phyloP scores from a whole-genome alignment of 2,888 invertebrate genomes.

The Cinara cedri region DNA sequence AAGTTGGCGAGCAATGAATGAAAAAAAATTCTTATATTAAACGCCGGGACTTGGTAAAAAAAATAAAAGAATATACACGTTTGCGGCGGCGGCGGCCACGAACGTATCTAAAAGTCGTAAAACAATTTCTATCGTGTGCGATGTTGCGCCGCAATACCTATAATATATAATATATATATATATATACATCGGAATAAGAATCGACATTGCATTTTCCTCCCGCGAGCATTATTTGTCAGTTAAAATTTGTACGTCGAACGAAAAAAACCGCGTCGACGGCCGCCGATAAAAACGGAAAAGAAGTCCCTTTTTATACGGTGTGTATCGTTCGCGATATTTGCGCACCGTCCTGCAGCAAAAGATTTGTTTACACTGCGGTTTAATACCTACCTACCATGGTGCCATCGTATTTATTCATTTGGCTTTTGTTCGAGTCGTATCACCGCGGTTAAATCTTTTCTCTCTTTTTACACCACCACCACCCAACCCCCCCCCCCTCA shows the following conservation, averaged over 20 bases:
- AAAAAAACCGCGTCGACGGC: background rate
- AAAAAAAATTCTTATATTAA: background rate
- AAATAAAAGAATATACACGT: too few relatives aligned
- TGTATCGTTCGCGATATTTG: background rate
- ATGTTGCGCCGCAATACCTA: background rate
- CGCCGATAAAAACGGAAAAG: conserved; percentile 13
- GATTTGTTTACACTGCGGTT: conserved; percentile 47
- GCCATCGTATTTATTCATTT: conserved; percentile 16
- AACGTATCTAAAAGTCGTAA: conserved; percentile 21
- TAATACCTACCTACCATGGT: conserved; percentile 25
- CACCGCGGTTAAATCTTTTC: background rate
- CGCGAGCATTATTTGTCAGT: conserved; percentile 21
- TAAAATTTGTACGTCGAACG: conserved; percentile 32
- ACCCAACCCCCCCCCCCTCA: too few relatives aligned
- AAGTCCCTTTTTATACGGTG: conserved; percentile 37
- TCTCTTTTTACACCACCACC: too few relatives aligned
- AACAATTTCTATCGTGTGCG: background rate
- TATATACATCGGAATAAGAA: background rate
- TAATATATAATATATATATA: too few relatives aligned
- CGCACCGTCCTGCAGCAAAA: conserved; percentile 1
- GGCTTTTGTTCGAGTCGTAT: conserved; percentile 36
- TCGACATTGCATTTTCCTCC: background rate
- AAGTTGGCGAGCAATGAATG: conserved; percentile 9
- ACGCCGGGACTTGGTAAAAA: too few relatives aligned
- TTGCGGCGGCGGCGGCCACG: too few relatives aligned